Conservation (phyloP, 2,888 invertebrate genomes). For the Oscheius sp. region DNA sequence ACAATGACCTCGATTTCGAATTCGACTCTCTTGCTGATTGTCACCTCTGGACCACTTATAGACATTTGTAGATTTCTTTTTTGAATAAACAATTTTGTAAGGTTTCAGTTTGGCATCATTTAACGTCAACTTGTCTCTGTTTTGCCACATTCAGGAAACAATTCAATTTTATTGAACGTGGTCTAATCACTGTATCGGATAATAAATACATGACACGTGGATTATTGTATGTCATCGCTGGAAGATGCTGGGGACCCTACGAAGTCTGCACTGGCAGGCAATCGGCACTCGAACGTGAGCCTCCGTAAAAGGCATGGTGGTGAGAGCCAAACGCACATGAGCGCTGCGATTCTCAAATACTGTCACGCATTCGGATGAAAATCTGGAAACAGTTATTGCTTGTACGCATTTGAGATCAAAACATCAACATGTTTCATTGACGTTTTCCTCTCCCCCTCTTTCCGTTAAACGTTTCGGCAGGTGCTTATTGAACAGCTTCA, state of each 20-base stretch:
- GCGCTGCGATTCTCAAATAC: conserved; percentile 63
- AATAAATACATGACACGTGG: conserved; percentile 30
- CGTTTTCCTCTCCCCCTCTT: no score
- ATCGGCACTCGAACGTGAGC: conserved; percentile 62
- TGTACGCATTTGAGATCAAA: neutral
- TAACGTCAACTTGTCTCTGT: no score
- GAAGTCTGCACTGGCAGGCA: conserved; percentile 64
- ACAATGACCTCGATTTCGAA: no score
- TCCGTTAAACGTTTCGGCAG: no score
- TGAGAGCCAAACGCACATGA: conserved; percentile 57
- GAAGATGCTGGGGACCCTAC: conserved; percentile 44
- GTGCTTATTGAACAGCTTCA: no score
- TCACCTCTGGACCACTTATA: no score
- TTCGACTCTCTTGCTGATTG: no score
- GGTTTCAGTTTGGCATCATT: no score
- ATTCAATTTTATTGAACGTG: conserved; percentile 27
- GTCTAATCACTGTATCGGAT: conserved; percentile 19
- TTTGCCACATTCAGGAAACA: no score
- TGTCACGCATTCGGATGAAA: conserved; percentile 69
- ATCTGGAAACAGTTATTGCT: conserved; percentile 46
- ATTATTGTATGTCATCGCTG: neutral
- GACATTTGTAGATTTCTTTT: no score
- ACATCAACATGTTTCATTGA: neutral
- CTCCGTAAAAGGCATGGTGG: conserved; percentile 41
- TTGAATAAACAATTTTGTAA: no score